Evolutionary conservation across 1,140 invertebrate genomes (phyloP).

Genomic region (Lanistes nyassanus): DNA sequence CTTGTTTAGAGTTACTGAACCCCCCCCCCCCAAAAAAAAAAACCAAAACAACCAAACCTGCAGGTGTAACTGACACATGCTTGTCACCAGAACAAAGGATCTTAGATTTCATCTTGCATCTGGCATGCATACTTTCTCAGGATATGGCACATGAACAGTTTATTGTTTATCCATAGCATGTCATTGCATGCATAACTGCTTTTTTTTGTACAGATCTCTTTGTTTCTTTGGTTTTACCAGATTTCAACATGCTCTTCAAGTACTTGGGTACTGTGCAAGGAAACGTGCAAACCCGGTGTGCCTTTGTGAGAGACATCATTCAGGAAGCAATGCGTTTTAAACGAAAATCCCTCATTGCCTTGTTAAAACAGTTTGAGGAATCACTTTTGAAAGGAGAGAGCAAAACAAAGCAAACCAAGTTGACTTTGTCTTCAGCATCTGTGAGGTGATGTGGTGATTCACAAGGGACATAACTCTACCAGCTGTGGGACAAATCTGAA

Average conservation of each 20-base stretch:
- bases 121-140: too few relatives aligned
- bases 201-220: conserved; percentile 52
- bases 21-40: not conserved
- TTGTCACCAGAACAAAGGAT: too few relatives aligned
- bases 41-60: not conserved
- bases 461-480: not conserved
- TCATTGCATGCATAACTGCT: too few relatives aligned
- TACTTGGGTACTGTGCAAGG: conserved; percentile 80
- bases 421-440: not conserved
- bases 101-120: too few relatives aligned
- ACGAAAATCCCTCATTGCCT: conserved; percentile 76
- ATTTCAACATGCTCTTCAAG: conserved; percentile 78
- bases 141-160: too few relatives aligned
- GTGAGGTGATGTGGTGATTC: too few relatives aligned
- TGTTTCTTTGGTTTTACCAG: conserved; percentile 72
- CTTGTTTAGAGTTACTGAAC: too few relatives aligned
- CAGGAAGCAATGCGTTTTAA: conserved; percentile 85
- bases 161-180: conserved; percentile 10
- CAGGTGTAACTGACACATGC: too few relatives aligned
- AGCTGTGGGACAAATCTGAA: not conserved
- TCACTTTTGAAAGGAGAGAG: conserved; percentile 35
- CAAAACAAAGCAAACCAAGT: conserved; percentile 8
- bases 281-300: conserved; percentile 74
- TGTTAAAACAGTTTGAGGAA: conserved; percentile 63
- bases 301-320: conserved; percentile 80